phyloP scores from a whole-genome alignment of 2,888 invertebrate species.

The Drosophila gaucha region DNA sequence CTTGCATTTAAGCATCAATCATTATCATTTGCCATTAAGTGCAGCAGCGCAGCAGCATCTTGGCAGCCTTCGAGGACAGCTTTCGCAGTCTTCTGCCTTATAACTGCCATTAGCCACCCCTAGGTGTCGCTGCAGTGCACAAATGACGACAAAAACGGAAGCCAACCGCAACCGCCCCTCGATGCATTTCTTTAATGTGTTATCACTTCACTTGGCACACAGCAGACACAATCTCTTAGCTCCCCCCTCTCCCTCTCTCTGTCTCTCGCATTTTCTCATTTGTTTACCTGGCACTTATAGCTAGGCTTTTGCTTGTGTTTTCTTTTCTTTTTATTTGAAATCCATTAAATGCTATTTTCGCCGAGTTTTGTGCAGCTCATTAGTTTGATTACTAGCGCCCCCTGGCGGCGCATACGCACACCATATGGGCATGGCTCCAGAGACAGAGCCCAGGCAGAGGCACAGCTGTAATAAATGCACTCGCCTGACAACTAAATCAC shows the following conservation, averaged over 20 bases:
- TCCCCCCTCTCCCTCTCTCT: neutral
- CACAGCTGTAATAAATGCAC: conserved; percentile 78
- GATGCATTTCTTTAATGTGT: conserved; percentile 70
- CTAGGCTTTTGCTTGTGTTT: conserved; percentile 17
- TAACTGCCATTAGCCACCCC: conserved; percentile 72
- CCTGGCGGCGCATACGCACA: conserved; percentile 34
- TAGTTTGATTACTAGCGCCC: conserved; percentile 77
- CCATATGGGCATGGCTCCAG: conserved; percentile 22
- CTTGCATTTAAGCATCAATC: conserved; percentile 72
- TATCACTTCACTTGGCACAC: conserved; percentile 72
- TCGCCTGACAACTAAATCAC: conserved; percentile 81
- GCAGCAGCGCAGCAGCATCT: conserved; percentile 57
- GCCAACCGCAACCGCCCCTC: conserved; percentile 20
- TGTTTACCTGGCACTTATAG: conserved; percentile 48
- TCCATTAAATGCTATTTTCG: conserved; percentile 84
- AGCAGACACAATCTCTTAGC: conserved; percentile 35
- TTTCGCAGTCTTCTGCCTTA: conserved; percentile 15
- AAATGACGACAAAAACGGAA: neutral
- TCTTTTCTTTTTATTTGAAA: conserved; percentile 68
- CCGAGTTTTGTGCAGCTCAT: conserved; percentile 67
- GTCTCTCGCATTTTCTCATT: neutral
- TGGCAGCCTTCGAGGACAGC: conserved; percentile 27
- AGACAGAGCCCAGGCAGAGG: conserved; percentile 31
- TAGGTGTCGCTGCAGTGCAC: conserved; percentile 51
- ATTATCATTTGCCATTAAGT: conserved; percentile 79